A percentile compares a stretch with the other conserved stretches of the same genome.
Conservation (phyloP, 2,797 vertebrate species). For the Sebastes matsubarae region DNA sequence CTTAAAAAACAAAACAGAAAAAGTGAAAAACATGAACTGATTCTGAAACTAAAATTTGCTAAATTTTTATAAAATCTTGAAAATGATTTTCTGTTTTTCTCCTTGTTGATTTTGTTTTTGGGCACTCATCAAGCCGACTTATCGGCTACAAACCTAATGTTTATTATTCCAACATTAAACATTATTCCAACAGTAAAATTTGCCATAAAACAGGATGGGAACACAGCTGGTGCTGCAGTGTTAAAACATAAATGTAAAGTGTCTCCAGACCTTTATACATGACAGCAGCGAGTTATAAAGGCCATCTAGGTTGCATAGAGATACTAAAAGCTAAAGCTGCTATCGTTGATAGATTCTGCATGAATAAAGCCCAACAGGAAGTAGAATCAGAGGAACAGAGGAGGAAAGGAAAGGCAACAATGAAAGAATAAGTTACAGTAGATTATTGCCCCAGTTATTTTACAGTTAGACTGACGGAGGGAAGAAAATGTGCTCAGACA, state of each 20-base stretch:
- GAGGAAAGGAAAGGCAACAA: slow-evolving; percentile 53
- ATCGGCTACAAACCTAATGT: neutral
- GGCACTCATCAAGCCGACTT: neutral
- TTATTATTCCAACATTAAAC: neutral
- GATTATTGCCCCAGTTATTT: slow-evolving; percentile 66
- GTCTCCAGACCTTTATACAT: slow-evolving; percentile 23
- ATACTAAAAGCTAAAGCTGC: slow-evolving; percentile 65
- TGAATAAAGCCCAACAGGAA: slow-evolving; percentile 53
- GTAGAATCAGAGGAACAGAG: slow-evolving; percentile 26
- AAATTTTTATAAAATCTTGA: neutral
- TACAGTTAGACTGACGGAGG: slow-evolving; percentile 44
- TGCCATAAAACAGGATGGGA: neutral
- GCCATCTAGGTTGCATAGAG: slow-evolving; percentile 72
- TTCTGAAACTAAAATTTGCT: neutral
- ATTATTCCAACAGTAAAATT: neutral
- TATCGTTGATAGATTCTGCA: slow-evolving; percentile 50
- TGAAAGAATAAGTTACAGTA: slow-evolving; percentile 41
- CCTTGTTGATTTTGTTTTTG: neutral
- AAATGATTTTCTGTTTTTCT: neutral
- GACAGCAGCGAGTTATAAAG: slow-evolving; percentile 50
- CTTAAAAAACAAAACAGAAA: neutral
- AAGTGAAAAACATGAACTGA: neutral
- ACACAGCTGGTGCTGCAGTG: neutral
- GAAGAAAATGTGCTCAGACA: neutral
- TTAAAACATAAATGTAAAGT: neutral